These are phyloP conservation scores for Otus scops DNA, from an alignment of 2,797 vertebrate species.

Conservation along the genomic window DNA sequence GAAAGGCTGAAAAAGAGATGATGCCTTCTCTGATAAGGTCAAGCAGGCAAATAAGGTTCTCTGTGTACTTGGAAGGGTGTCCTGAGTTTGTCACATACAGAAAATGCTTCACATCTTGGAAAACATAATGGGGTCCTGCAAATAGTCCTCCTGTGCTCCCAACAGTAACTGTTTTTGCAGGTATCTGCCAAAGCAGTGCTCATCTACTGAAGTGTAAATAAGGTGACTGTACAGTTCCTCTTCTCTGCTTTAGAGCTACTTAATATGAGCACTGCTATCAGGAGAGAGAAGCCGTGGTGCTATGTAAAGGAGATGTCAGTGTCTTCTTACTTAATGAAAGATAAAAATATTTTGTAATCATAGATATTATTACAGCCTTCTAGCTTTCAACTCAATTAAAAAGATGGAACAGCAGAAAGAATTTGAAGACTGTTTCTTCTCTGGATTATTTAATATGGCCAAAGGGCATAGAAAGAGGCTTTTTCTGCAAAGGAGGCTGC, in stretches of 20 bases:
- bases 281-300: background rate
- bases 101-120: background rate
- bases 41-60: background rate
- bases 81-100: background rate
- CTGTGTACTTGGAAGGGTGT: background rate
- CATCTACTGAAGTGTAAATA: background rate
- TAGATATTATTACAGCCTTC: conserved; percentile 28
- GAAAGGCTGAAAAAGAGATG: background rate
- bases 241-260: background rate
- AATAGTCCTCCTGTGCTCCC: background rate
- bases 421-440: background rate
- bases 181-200: background rate
- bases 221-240: background rate
- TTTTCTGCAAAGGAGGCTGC: background rate
- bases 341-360: conserved; percentile 4
- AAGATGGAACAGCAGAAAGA: background rate
- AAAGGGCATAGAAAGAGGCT: background rate
- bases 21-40: background rate
- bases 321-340: conserved; percentile 32
- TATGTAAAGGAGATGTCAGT: background rate
- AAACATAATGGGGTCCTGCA: background rate
- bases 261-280: background rate
- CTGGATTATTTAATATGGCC: conserved; percentile 10
- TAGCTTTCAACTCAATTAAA: conserved; percentile 58
- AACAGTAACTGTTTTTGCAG: background rate